These are phyloP conservation scores for Lobophora halterata DNA, from an alignment of 2,888 invertebrate genomes.

Conservation along the genomic window DNA sequence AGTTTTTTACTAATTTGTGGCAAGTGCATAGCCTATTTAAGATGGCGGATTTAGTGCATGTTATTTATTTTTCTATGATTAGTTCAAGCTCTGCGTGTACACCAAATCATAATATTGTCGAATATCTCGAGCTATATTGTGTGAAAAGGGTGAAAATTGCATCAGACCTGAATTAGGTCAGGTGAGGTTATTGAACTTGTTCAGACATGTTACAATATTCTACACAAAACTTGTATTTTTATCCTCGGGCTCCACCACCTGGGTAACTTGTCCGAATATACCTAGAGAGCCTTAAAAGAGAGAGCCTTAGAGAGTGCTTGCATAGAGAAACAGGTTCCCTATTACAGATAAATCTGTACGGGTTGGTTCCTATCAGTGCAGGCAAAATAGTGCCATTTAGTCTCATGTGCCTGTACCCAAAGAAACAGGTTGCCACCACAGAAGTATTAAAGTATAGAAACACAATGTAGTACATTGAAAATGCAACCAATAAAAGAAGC, in stretches of 20 bases:
- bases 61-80: conserved; percentile 52
- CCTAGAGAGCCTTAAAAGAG: not conserved
- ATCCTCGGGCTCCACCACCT: not conserved
- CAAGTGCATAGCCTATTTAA: conserved; percentile 42
- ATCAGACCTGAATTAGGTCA: conserved; percentile 33
- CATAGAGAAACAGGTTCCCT: no score
- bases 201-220: conserved; percentile 47
- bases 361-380: no score
- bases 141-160: conserved; percentile 17
- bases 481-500: no score
- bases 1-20: conserved; percentile 38
- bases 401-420: no score
- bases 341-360: no score
- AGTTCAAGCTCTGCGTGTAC: conserved; percentile 12
- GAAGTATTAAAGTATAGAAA: no score
- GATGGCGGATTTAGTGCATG: conserved; percentile 56
- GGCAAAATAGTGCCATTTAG: no score
- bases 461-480: no score
- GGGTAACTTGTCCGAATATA: not conserved
- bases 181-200: conserved; percentile 61
- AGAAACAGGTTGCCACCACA: no score
- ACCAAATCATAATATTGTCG: conserved; percentile 22
- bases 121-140: not conserved
- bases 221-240: not conserved
- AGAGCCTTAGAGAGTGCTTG: no score